Base-by-base conservation (phyloP, 30 jellyfish, hydroid and myxozoan genomes). In the Chrysaora quinquecirrha region DNA sequence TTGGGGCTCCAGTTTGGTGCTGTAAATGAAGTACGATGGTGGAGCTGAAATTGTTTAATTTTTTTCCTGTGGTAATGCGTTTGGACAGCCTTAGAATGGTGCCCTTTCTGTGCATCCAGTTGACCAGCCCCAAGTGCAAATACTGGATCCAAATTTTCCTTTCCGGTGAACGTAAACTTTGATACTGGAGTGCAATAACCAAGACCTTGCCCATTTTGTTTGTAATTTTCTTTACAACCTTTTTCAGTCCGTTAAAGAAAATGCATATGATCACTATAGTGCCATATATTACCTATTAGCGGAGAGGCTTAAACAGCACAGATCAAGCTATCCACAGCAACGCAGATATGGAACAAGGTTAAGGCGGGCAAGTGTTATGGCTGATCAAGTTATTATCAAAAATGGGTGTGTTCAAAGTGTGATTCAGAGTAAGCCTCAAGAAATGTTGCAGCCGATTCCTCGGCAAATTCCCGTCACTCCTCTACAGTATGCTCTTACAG, bases 291-390 rank as follows among this genome's bases (percentile, higher is more conserved):
- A 87, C 69, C 74, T 93, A 65, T 82, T 93, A 21, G 90, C 95
- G 30, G 98, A 93, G 47, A 48, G 98, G 43, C 84, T 93, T 76
- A 81, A 82, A 78, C 96, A 87, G 74, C 96, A 93, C 85, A 78
- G 98, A n/a, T 87, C 98, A 3, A 86, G 97, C 70, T 93, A 93
- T 48, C 98, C 98, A 31, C 97, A 93, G 30, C 93, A 86, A 34
- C 89, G 91, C 30, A 32, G 90, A 48, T 80, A 71, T 48, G 90
- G 97, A 14, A 93, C 98, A 16, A 63, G 96, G 30, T 74, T 86
- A 3, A 87, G 98, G 21, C 77, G 98, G 16, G 96, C 98, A n/a
- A 93, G 98, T 61, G 64, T 86, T 12, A 86, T 74, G 86, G 98
- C 98, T 29, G 98, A 93, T 68, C 98, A 93, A 56, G 90, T 84